These are phyloP conservation scores for Gymnopithys bicolor DNA, from an alignment of 2,797 vertebrate species.

Conservation along the genomic window DNA sequence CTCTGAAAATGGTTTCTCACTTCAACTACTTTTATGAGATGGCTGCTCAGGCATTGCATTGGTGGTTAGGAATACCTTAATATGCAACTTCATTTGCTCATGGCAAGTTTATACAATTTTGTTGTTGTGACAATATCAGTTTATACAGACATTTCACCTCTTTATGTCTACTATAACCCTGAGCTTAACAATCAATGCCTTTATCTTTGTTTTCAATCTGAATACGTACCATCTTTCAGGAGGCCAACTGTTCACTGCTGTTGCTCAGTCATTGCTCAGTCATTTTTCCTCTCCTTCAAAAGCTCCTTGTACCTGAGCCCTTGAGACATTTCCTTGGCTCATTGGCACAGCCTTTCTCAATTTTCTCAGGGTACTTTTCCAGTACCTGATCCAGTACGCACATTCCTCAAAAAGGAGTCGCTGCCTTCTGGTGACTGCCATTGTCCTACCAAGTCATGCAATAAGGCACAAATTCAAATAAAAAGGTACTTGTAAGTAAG, in stretches of 20 bases:
- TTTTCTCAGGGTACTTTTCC: background rate
- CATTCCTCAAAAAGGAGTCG: background rate
- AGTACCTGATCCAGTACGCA: background rate
- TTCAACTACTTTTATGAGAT: conserved; percentile 56
- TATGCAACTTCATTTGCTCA: conserved; percentile 24
- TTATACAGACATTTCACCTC: conserved; percentile 17
- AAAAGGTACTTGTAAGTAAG: background rate
- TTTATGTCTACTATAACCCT: conserved; percentile 14
- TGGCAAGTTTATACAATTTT: conserved; percentile 32
- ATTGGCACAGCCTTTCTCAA: background rate
- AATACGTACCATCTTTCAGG: background rate
- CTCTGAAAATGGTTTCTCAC: conserved; percentile 45
- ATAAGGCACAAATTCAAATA: background rate
- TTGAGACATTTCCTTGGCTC: background rate
- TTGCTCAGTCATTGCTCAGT: background rate
- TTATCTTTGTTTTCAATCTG: background rate
- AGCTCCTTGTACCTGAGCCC: background rate
- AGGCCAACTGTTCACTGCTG: background rate
- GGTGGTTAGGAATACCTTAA: background rate
- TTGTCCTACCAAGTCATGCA: background rate
- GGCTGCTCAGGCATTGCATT: conserved; percentile 13
- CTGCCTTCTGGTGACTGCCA: background rate
- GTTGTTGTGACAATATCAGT: background rate
- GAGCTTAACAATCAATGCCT: conserved; percentile 19
- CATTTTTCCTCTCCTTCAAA: background rate